Percentiles rank a stretch among this genome's conserved stretches.
These are phyloP conservation scores for Pygoscelis adeliae DNA, from an alignment of 2,113 vertebrate species.

Conservation along the genomic window DNA sequence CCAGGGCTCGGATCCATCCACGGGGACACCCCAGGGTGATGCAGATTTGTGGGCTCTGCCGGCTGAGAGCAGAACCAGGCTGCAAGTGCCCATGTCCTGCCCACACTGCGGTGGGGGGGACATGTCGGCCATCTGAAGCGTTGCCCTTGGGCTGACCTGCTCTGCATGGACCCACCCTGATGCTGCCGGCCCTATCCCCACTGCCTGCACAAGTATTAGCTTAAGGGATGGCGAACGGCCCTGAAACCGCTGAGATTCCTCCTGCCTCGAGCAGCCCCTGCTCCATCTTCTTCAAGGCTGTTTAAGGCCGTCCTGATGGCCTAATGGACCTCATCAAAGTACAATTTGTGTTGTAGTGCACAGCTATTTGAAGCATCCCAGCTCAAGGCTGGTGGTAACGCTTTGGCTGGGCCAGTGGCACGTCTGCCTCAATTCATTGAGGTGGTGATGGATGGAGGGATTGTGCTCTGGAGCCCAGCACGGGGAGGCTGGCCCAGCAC, in stretches of 20 bases:
- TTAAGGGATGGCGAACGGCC: background rate
- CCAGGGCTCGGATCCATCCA: accelerated
- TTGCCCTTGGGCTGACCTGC: background rate
- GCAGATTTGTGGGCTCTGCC: background rate
- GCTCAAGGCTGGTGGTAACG: background rate
- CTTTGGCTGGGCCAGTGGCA: background rate
- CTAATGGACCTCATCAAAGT: constrained; percentile 44
- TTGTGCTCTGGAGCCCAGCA: background rate
- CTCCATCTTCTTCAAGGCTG: constrained; percentile 28
- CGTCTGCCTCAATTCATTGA: background rate
- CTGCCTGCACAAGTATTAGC: background rate
- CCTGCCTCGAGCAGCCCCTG: background rate
- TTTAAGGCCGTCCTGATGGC: constrained; percentile 42
- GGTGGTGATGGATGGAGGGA: background rate
- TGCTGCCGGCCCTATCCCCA: background rate
- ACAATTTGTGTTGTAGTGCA: background rate
- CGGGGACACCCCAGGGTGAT: background rate
- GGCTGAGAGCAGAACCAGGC: background rate
- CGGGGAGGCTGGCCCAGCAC: background rate
- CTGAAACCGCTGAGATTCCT: background rate
- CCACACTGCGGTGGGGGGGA: accelerated
- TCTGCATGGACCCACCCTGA: background rate
- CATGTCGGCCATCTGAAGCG: accelerated
- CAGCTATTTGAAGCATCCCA: constrained; percentile 1
- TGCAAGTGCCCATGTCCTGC: background rate